A percentile compares a stretch with the other conserved stretches of the same genome.
phyloP scores from a whole-genome alignment of 92 coral and sea anemone species.

The Phenganax stokvisi region DNA sequence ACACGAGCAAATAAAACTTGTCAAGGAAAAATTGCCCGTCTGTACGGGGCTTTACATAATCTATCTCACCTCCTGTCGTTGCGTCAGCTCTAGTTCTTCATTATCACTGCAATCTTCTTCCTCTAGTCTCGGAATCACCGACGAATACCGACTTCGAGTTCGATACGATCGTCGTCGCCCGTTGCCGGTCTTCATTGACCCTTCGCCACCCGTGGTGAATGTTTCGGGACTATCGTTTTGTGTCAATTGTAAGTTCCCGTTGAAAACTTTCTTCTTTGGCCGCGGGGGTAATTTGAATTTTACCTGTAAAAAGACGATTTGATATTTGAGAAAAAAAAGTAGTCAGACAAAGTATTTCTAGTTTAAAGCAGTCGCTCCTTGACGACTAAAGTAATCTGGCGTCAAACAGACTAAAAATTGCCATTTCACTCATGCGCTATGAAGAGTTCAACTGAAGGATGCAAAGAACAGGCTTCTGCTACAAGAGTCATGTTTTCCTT shows the following conservation, averaged over 20 bases:
- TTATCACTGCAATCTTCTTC: constrained; percentile 14
- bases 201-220: constrained; percentile 39
- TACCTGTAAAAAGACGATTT: constrained; percentile 5
- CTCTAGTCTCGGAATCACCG: constrained; percentile 56
- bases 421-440: no score
- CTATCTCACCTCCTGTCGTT: not conserved
- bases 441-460: no score
- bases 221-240: constrained; percentile 80
- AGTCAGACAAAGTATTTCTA: no score
- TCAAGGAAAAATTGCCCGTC: no score
- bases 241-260: constrained; percentile 74
- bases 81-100: constrained; percentile 15
- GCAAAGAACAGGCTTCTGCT: no score
- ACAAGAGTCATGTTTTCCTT: no score
- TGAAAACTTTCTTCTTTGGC: constrained; percentile 69
- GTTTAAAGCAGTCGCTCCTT: no score
- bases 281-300: constrained; percentile 86
- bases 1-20: no score
- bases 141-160: constrained; percentile 62
- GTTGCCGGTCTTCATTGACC: constrained; percentile 52
- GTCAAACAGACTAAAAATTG: no score
- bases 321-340: not conserved
- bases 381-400: no score
- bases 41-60: no score
- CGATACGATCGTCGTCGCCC: constrained; percentile 52